Conservation (phyloP, 1,140 invertebrate genomes). For the Drosophila watanabei region DNA sequence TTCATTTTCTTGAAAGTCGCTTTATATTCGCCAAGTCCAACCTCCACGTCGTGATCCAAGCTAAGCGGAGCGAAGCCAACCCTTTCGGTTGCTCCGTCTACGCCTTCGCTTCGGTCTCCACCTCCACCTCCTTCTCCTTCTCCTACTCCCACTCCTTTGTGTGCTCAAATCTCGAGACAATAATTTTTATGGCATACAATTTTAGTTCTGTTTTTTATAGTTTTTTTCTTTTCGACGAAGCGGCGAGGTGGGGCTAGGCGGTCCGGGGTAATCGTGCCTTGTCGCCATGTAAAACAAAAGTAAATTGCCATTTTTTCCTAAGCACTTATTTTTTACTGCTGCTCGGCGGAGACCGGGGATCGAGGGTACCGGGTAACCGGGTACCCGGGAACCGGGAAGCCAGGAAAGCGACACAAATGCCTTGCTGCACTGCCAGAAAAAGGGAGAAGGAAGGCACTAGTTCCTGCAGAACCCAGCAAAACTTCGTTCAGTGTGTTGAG, state of each 20-base stretch:
- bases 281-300: slow-evolving; percentile 72
- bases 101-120: background rate
- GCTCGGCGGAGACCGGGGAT: slow-evolving; percentile 39
- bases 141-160: slow-evolving; percentile 14
- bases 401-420: slow-evolving; percentile 31
- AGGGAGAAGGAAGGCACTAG: too few relatives aligned
- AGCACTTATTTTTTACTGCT: slow-evolving; percentile 68
- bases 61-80: slow-evolving; percentile 14
- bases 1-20: slow-evolving; percentile 48
- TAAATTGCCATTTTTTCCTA: slow-evolving; percentile 76
- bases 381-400: slow-evolving; percentile 6
- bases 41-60: slow-evolving; percentile 6
- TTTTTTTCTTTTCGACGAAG: slow-evolving; percentile 16
- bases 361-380: background rate
- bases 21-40: slow-evolving; percentile 37
- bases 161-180: slow-evolving; percentile 74
- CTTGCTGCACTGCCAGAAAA: slow-evolving; percentile 7
- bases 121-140: background rate
- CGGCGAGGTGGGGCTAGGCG: background rate
- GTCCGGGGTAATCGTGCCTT: slow-evolving; percentile 31
- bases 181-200: slow-evolving; percentile 78
- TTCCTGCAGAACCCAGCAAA: background rate
- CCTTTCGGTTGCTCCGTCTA: slow-evolving; percentile 6
- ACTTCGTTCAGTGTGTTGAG: slow-evolving; percentile 3
- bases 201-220: slow-evolving; percentile 71